Conservation (phyloP, 2,797 vertebrate genomes). For the Sphenopsis melanotis region DNA sequence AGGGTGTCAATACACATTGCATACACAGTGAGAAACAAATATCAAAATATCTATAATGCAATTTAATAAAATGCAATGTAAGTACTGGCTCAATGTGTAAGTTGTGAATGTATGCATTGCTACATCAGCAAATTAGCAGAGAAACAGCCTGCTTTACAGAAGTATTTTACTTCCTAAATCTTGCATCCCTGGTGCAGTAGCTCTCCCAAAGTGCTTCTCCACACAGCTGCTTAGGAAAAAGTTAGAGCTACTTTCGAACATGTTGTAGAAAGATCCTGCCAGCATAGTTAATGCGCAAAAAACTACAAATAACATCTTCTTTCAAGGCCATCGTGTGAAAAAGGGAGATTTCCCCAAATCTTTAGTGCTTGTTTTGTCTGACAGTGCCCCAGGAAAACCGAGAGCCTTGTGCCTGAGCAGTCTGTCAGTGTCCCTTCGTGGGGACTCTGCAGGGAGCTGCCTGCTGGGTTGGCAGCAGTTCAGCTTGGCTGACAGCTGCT, state of each 20-base stretch:
- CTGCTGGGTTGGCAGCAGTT: too few species aligned
- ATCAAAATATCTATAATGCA: background rate
- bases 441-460: background rate
- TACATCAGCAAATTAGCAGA: background rate
- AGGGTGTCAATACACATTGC: background rate
- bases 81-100: background rate
- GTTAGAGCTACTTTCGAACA: background rate
- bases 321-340: background rate
- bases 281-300: background rate
- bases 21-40: background rate
- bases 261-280: background rate
- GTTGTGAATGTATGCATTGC: background rate
- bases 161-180: background rate
- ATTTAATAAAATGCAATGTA: background rate
- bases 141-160: background rate
- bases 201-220: background rate
- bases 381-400: background rate
- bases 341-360: background rate
- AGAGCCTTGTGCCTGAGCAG: background rate
- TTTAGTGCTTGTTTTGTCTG: background rate
- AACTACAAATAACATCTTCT: background rate
- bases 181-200: background rate
- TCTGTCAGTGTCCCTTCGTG: background rate
- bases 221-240: background rate
- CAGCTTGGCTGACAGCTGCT: background rate